Conservation (phyloP, 2,888 invertebrate genomes). For the Hypercompe scribonia region DNA sequence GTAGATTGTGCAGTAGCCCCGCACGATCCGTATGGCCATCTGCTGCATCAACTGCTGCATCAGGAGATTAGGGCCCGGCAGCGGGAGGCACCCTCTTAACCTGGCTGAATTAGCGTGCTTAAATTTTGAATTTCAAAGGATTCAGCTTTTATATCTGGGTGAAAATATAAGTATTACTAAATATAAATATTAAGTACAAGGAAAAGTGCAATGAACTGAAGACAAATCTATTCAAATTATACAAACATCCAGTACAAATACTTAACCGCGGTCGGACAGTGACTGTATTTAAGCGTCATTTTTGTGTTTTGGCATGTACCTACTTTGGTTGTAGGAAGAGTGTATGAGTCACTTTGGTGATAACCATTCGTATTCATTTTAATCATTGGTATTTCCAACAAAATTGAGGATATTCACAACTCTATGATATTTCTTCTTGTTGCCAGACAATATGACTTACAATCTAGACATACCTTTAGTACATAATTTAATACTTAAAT, state of each 20-base stretch:
- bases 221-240: no score
- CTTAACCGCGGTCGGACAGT: not conserved
- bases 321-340: not conserved
- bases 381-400: not conserved
- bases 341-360: not conserved
- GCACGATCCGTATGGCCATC: no score
- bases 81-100: no score
- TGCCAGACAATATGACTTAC: not conserved
- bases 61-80: no score
- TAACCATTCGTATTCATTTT: not conserved
- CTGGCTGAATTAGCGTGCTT: not conserved
- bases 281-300: not conserved
- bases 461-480: conserved; percentile 18
- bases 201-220: not conserved
- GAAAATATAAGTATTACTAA: not conserved
- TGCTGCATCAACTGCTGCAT: no score
- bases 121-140: not conserved
- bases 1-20: no score
- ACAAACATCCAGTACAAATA: not conserved
- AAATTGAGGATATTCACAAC: not conserved
- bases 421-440: not conserved
- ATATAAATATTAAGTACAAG: not conserved
- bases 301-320: not conserved
- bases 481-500: conserved; percentile 61
- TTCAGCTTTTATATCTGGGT: not conserved